Base-by-base conservation (phyloP, 2,797 vertebrate species). In the Tapera naevia region DNA sequence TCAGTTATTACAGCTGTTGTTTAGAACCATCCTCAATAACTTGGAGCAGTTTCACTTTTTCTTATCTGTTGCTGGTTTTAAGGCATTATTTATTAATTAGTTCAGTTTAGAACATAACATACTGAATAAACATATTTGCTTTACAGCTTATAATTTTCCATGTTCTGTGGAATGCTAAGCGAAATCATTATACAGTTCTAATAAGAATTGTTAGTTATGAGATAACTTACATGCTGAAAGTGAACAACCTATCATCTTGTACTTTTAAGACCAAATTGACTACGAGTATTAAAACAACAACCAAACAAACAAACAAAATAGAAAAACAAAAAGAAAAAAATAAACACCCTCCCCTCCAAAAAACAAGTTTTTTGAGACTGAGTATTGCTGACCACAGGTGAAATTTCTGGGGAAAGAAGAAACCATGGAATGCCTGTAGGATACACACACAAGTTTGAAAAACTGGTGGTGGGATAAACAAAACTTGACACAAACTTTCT, bases 371-470 rank as follows among this genome's bases (percentile, higher is more conserved):
- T 62, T 54, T 86, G 12, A 60, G 19, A 46, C 32, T 61, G 46
- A 48, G 7, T 1, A 51, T 57, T 87, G 67, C n/a, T 50, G 45
- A 79, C 3, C 5, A 50, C 4, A 45, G 8, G 14, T 37, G 19
- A 88, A 45, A 67, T 71, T 85, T 35, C 33, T 35, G 5, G 8
- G 12, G 5, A 24, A 89, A 69, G 27, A 79, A 14, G 28, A 86
- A 81, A 30, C 7, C 23, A 11, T 33, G 3, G 2, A 6, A 67
- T n/a, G 4, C 12, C 21, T 41, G 2, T 1, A 17, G 6, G 4
- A 10, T 18, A 41, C 0, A 0, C 9, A 14, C 4, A 41, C 17
- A 74, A n/a, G 11, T 79, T 64, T 72, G 27, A 66, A 80, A 67
- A 84, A 4, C 5, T 80, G 28, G 17, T 48, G 10, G 13, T 21